Conservation (phyloP, 1,140 invertebrate genomes). For the Nasonia giraulti region DNA sequence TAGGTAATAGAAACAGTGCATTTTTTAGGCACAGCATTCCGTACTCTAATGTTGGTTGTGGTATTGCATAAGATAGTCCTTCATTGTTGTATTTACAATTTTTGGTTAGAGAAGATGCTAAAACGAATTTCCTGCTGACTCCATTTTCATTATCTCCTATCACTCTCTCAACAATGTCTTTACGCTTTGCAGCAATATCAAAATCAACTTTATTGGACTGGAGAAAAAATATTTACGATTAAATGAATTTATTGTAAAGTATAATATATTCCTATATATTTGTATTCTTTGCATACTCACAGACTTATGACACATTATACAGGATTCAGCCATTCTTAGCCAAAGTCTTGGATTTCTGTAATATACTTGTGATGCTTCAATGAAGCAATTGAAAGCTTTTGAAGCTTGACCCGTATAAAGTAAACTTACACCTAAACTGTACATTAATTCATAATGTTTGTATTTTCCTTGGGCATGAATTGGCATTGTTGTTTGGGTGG, state of each 20-base stretch:
- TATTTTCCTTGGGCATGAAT: slow-evolving; percentile 78
- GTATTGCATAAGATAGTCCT: slow-evolving; percentile 86
- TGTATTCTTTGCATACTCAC: slow-evolving; percentile 69
- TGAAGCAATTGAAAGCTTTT: slow-evolving; percentile 93
- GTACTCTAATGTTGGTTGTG: slow-evolving; percentile 92
- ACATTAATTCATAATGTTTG: slow-evolving; percentile 88
- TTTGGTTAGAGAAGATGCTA: slow-evolving; percentile 76
- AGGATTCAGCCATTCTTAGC: slow-evolving; percentile 95
- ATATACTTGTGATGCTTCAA: slow-evolving; percentile 89
- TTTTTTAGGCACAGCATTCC: slow-evolving; percentile 91
- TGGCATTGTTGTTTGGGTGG: slow-evolving; percentile 58
- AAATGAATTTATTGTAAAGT: neutral
- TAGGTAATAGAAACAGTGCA: slow-evolving; percentile 80
- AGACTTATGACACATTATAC: slow-evolving; percentile 82
- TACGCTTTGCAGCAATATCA: slow-evolving; percentile 77
- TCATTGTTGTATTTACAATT: slow-evolving; percentile 77
- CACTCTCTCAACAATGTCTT: slow-evolving; percentile 79
- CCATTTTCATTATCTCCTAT: slow-evolving; percentile 74
- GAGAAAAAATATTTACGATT: slow-evolving; percentile 50
- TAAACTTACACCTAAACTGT: slow-evolving; percentile 92
- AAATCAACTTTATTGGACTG: slow-evolving; percentile 82
- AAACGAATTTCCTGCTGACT: slow-evolving; percentile 80
- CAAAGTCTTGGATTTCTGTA: slow-evolving; percentile 93
- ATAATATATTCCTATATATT: slow-evolving; percentile 36
- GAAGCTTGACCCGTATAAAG: slow-evolving; percentile 86